Base-by-base conservation (phyloP, 1,140 invertebrate species). In the Drosophila sp. region DNA sequence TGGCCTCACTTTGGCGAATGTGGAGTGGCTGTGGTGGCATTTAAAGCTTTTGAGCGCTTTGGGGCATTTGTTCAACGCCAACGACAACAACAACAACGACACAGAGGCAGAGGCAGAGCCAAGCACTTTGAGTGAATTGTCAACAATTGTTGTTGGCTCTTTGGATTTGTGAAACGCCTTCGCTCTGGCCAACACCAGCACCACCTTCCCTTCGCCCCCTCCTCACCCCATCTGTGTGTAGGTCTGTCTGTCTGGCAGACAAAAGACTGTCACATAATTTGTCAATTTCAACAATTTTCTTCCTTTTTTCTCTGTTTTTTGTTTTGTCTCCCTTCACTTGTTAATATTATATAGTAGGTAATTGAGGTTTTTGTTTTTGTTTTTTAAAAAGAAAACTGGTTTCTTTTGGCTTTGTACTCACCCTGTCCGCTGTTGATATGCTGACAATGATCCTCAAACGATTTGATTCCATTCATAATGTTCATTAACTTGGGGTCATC, bases 201-300 rank as follows among this genome's bases (percentile, higher is more conserved):
- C 44, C 23, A 50, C 2, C 44, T 50, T 27, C 44, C 23, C 23
- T 50, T 50, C 6, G 1, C 8, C 5, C 3, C 7, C 1, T n/a
- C 11, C 11, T n/a, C n/a, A 1, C 40, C 38, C 7, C 7, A 40
- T 5, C 44, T 23, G 5, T 1, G 1, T 5, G 7, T 25, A 8
- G 1, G 6, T 10, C 44, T 27, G 25, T 27, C 25, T 50, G 8
- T 50, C 44, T 50, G 17, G 56, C 72, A 73, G 79, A 86, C 82
- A 86, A 86, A 86, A 86, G 79, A 87, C 83, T 87, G 83, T 86
- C 83, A 82, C 76, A 86, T 87, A 86, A 86, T 86, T 86, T 86
- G 83, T 86, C 83, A 86, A 86, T 86, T 86, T 86, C 76, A 87
- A 86, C 83, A 82, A 79, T 79, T 79, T 76, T 73, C 25, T 44